Evolutionary conservation across 2,888 invertebrate species (phyloP), one percentile per base, ranked within the genome.

Genomic region (Papilio protenor): DNA sequence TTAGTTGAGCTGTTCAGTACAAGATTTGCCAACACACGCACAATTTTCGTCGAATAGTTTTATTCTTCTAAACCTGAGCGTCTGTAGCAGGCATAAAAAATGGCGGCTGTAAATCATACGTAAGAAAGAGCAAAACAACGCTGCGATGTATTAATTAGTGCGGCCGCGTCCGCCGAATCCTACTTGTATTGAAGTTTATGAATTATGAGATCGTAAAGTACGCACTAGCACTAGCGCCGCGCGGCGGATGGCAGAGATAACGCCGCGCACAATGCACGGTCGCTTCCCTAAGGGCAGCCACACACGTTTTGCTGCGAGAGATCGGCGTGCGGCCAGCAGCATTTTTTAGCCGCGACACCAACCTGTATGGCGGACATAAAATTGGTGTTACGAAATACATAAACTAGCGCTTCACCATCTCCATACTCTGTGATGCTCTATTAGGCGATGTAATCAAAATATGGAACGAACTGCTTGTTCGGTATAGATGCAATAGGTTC

Each of bases 61-160:
- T 0, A 8, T 40, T 40, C 40, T 40, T 40, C 40, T 40, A 40
- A 40, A 40, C 40, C 40, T 40, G 40, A 40, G 40, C 40, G 40
- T 40, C 8, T 40, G 40, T 55, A 55, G 6, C 55, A n/a, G n/a
- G 10, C 55, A n/a, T 55, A 11, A 55, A 55, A 55, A n/a, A 72
- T 40, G 64, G 40, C 72, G 84, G 84, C 84, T 87, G 88, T 92
- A 91, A 90, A 92, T 92, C 90, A 91, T 87, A 88, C 88, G 88
- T 91, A 91, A 91, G 91, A 92, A 90, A 91, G 91, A 90, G 88
- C 87, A 88, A 89, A 90, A 88, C 89, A 89, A 87, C 89, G 87
- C 78, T 77, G 84, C 87, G 88, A 88, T 88, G 89, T 90, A 90
- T 92, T 91, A 91, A 92, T 92, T 91, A 91, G 90, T 86, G 85